These are phyloP conservation scores for Epizoanthus fatuus DNA, from an alignment of 92 coral and sea anemone genomes.

Conservation along the genomic window DNA sequence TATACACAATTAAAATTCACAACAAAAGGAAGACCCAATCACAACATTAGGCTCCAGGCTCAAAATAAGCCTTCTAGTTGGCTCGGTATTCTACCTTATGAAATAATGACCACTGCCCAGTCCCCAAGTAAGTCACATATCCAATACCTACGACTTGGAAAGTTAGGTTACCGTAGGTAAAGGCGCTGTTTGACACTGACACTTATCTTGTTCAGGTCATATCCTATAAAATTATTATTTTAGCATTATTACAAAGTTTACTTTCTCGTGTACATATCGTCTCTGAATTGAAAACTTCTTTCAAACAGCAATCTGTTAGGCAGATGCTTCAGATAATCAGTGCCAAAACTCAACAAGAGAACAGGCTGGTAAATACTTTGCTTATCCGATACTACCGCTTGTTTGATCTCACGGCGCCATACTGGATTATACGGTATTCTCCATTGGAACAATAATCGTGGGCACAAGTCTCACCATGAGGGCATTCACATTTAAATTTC, in stretches of 20 bases:
- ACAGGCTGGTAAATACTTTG: not conserved
- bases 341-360: not conserved
- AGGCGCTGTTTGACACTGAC: not conserved
- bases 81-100: no score
- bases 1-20: no score
- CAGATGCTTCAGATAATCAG: slow-evolving; percentile 2
- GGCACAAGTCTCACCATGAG: no score
- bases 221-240: slow-evolving; percentile 2
- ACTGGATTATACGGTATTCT: no score
- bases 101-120: no score
- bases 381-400: not conserved
- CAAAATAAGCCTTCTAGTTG: no score
- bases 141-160: not conserved
- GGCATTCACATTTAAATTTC: no score
- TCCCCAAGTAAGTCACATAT: no score
- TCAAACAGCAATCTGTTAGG: not conserved
- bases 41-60: no score
- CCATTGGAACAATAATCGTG: no score
- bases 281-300: not conserved
- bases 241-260: slow-evolving; percentile 9
- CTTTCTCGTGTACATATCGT: not conserved
- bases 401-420: no score
- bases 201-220: not conserved
- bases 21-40: no score
- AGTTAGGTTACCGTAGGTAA: not conserved